Evolutionary conservation across 1,140 invertebrate genomes (phyloP), one percentile per base, ranked within the genome.

Genomic region (Dryas iulia): DNA sequence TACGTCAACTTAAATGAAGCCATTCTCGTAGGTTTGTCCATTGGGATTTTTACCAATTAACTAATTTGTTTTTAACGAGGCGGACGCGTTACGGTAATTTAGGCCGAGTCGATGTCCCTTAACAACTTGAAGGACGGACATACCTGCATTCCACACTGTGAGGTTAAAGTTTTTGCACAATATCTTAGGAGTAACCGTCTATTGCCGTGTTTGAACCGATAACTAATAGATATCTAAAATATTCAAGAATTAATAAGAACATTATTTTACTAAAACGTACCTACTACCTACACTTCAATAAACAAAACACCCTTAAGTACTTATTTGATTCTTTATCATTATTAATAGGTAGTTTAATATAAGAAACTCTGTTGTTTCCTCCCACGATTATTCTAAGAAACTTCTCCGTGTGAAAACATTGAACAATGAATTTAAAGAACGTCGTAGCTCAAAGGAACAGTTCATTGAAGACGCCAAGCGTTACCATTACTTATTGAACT

Each of bases 91-190:
- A 79, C 78, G 70, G 76, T 86, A 84, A 87, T 87, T 86, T 79
- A 76, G 83, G 79, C 52, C 83, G 77, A 80, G 85, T 86, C 82
- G 80, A 66, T 73, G 83, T 77, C 79, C 81, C 76, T 73, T 89
- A 89, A 89, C 84, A 73, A 76, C 69, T 76, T 87, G 83, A 89
- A 89, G 87, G 87, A 83, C 86, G 79, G 77, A 76, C 74, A 52
- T 73, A 74, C 39, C 76, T 67, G 76, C 84, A 89, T 88, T 86
- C 83, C 79, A 66, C 66, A 73, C 56, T 68, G 59, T 30, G 67
- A 71, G 70, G 64, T 69, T 67, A 65, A 72, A 65, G 53, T 71
- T 70, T 76, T 76, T 72, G 63, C 64, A 66, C 25, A 59, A 35
- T 56, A 30, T 47, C 39, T 47, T 63, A 61, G 59, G 25, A 59